Base-by-base conservation (phyloP, 2,113 vertebrate genomes). In the Muntiacus reevesi region DNA sequence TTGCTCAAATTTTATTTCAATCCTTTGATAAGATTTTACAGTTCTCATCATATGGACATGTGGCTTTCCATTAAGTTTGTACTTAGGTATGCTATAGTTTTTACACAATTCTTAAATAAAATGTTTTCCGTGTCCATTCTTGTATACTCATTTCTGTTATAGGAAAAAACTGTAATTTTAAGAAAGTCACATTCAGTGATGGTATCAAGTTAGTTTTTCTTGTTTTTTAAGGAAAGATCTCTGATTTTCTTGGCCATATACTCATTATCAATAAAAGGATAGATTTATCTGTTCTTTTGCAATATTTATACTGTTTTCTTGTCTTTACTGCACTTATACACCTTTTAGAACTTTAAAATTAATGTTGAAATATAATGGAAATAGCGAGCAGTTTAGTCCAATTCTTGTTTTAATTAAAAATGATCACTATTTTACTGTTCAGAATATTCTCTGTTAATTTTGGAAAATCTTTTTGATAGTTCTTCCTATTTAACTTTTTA, bases 371-470 rank as follows among this genome's bases (percentile, higher is more conserved):
- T 71, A 40, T 87, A 91, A 28, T 91, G 43, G n/a, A 15, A 4
- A 81, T 91, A 79, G 40, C 54, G 52, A 54, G 2, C 12, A 60
- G 27, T 47, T 47, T 40, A 60, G 17, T 95, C 40, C 5, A 92
- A 27, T 87, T 87, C 54, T 95, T 96, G 55, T 87, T 91, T 92
- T 91, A 91, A 78, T 78, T 67, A 23, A 91, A 88, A 85, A 55
- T 36, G 8, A 71, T 87, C 14, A 85, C 15, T 54, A 64, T 74
- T 97, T 92, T 91, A 7, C 43, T 88, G 21, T 96, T 86, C n/a
- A 96, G 67, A 76, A 33, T 95, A 92, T 87, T 96, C 55, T 89
- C 55, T 89, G 43, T 87, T 78, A 76, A 87, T 95, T 95, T 93
- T 95, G 23, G 40, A 91, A 88, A 88, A 60, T 88, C 36, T 84